Evolutionary conservation across 2,113 vertebrate species (phyloP).

Genomic region (Hydrolagus affinis): DNA sequence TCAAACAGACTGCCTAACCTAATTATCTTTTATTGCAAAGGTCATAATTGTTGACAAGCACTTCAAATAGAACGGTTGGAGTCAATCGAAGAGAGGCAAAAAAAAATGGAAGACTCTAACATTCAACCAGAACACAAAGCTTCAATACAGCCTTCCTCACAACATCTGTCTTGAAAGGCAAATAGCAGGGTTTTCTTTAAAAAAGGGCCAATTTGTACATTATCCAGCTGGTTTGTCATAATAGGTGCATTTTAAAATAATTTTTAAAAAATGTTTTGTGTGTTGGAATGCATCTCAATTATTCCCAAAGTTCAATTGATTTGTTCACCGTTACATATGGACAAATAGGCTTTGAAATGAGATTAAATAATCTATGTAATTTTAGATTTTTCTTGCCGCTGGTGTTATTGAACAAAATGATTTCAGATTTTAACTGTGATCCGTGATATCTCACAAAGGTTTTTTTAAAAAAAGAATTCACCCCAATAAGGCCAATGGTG

Average conservation of each 20-base stretch:
- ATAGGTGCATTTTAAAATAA: too few species aligned
- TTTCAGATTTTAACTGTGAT: neutral
- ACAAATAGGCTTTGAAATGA: neutral
- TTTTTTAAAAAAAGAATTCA: neutral
- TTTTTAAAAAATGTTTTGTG: too few species aligned
- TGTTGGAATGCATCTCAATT: neutral
- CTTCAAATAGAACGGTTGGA: neutral
- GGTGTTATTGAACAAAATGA: neutral
- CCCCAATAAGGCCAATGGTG: neutral
- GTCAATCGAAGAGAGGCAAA: neutral
- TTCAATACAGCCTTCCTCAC: too few species aligned
- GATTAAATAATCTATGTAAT: neutral
- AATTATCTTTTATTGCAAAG: neutral
- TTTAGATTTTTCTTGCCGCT: neutral
- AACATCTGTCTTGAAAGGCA: too few species aligned
- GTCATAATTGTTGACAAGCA: neutral
- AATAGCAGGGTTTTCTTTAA: too few species aligned
- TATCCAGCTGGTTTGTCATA: too few species aligned
- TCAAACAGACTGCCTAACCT: neutral
- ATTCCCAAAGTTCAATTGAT: neutral
- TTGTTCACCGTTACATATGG: neutral
- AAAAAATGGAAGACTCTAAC: too few species aligned
- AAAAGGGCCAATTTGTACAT: too few species aligned
- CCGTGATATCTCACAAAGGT: neutral
- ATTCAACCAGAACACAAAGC: too few species aligned